Percentiles rank a stretch among this genome's conserved stretches.
Evolutionary conservation across 1,140 invertebrate species (phyloP).

Genomic region (Antheraea pernyi): DNA sequence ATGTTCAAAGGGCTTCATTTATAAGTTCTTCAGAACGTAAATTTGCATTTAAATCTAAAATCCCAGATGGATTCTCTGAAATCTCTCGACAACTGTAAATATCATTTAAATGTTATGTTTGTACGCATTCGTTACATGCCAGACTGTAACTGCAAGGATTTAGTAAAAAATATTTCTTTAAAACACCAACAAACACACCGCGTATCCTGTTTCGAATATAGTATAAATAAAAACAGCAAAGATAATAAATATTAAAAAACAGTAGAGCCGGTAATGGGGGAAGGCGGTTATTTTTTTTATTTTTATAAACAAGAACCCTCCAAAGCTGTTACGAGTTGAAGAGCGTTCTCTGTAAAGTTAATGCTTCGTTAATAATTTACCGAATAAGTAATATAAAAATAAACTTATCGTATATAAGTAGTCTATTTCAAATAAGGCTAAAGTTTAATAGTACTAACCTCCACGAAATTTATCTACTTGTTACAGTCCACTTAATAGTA

Average conservation of each 20-base stretch:
- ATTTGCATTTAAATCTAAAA: too few relatives aligned
- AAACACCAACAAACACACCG: background rate
- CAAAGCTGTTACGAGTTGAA: background rate
- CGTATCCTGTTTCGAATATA: slow-evolving; percentile 10
- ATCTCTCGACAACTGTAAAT: background rate
- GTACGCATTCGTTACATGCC: background rate
- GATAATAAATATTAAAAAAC: slow-evolving; percentile 3
- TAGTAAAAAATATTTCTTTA: background rate
- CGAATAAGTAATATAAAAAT: background rate
- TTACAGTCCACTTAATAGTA: too few relatives aligned
- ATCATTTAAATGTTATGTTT: background rate
- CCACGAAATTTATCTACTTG: too few relatives aligned
- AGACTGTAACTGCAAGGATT: background rate
- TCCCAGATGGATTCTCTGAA: too few relatives aligned
- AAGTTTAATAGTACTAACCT: too few relatives aligned
- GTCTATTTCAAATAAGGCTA: too few relatives aligned
- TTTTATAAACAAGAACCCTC: slow-evolving; percentile 16
- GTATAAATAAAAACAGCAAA: background rate
- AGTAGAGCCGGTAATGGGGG: background rate
- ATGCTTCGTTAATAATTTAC: background rate
- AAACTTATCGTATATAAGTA: background rate
- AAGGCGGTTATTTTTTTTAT: slow-evolving; percentile 8
- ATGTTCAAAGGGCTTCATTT: too few relatives aligned
- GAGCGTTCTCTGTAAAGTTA: background rate
- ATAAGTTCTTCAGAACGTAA: too few relatives aligned